Base-by-base conservation (phyloP, 2,113 vertebrate genomes). In the Aldabrachelys gigantea region DNA sequence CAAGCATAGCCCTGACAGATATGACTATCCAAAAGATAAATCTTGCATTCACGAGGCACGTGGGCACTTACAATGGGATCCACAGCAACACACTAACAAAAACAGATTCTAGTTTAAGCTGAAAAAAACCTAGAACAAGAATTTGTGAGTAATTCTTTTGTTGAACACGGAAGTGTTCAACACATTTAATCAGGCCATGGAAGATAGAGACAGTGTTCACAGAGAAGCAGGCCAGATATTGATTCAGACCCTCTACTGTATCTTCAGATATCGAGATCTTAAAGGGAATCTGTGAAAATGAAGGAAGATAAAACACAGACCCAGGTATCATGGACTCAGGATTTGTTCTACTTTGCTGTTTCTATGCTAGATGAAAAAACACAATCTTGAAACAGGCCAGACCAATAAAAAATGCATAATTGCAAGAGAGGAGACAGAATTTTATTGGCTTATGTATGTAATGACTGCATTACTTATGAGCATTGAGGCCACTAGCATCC, bases 171-270 rank as follows among this genome's bases (percentile, higher is more conserved):
- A 44, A 41, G 12, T 4, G 41, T 76, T 27, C 25, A 22, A 76
- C 9, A 38, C 72, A 76, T 44, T 44, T 76, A 24, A 41, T 27
- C 75, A 76, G 41, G 41, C 6, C 24, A 44, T 44, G 6, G 38
- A 76, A 76, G 38, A 27, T 24, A 75, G 10, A 76, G 16, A 6
- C 8, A 24, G 24, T 41, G 11, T 76, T 44, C 41, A 76, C 11
- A 25, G 89, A 91, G 6, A 82, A 92, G 94, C 79, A 91, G 95
- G 92, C 92, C 84, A 87, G 81, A 79, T 94, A 87, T 87, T 47
- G 1, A 65, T 41, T 79, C 84, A 84, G 88, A 88, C 9, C 47
- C 53, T 35, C 83, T n/a, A n/a, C n/a, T n/a, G n/a, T n/a, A n/a
- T n/a, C n/a, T n/a, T n/a, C n/a, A n/a, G n/a, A n/a, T n/a, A n/a